A percentile compares a stretch with the other conserved stretches of the same genome.
Conservation (phyloP, 2,797 vertebrate species). For the Pseudochirops corinnae region DNA sequence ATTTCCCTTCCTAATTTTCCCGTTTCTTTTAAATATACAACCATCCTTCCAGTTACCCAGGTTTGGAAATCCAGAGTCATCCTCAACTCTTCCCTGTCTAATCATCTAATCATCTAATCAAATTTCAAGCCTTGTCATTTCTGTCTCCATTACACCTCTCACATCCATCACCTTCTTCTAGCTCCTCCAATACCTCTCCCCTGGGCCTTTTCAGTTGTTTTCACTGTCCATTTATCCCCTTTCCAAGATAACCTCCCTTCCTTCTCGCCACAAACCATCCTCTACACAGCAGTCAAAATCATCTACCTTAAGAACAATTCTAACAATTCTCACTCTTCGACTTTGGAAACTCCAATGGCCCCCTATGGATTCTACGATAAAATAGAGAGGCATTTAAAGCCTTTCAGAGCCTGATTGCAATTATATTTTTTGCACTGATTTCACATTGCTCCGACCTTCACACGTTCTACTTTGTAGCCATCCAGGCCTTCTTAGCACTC, state of each 20-base stretch:
- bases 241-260: neutral
- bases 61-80: neutral
- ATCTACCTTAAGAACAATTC: neutral
- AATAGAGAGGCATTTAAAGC: neutral
- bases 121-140: neutral
- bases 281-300: neutral
- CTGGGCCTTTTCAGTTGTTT: neutral
- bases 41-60: neutral
- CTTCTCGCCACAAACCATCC: neutral
- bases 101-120: too few species aligned
- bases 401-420: neutral
- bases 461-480: neutral
- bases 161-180: neutral
- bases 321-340: neutral
- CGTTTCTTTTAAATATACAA: neutral
- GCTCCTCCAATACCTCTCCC: neutral
- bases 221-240: neutral
- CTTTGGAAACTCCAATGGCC: neutral
- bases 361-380: neutral
- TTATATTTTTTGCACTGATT: neutral
- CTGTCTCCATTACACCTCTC: neutral
- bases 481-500: neutral
- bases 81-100: neutral
- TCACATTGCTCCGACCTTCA: neutral
- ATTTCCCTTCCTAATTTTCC: neutral